Conservation (phyloP, 2,113 vertebrate genomes). For the Hemibagrus wyckioides region DNA sequence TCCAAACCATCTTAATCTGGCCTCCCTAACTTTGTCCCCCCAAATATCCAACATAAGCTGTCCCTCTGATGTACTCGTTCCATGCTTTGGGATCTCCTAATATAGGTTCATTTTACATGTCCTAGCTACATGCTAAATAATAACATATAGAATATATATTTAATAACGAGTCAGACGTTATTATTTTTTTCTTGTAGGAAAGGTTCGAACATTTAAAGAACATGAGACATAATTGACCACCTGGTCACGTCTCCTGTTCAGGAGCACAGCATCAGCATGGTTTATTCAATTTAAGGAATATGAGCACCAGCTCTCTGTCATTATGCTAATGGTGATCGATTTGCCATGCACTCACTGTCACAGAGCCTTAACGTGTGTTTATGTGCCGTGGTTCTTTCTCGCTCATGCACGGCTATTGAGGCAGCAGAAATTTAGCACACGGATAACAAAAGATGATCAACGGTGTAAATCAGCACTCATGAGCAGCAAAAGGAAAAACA, state of each 20-base stretch:
- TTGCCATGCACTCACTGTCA: slow-evolving; percentile 14
- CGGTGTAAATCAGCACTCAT: neutral
- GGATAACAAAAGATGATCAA: slow-evolving; percentile 22
- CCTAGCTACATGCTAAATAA: neutral
- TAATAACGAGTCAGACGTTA: neutral
- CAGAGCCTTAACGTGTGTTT: neutral
- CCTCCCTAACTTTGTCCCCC: no score
- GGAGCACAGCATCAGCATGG: neutral
- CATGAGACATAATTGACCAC: neutral
- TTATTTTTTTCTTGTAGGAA: neutral
- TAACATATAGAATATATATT: neutral
- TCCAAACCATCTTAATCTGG: no score
- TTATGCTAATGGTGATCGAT: slow-evolving; percentile 28
- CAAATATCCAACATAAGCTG: no score
- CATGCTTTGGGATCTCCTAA: neutral
- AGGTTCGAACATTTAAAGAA: neutral
- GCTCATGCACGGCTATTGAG: neutral
- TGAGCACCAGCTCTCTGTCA: slow-evolving; percentile 8
- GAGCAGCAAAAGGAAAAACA: neutral
- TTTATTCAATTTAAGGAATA: slow-evolving; percentile 15
- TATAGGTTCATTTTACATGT: neutral
- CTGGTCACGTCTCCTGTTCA: neutral
- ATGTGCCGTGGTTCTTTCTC: neutral
- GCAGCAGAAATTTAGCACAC: neutral
- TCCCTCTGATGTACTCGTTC: no score